Base-by-base conservation (phyloP, 2,888 invertebrate species). In the Torymus auratus region DNA sequence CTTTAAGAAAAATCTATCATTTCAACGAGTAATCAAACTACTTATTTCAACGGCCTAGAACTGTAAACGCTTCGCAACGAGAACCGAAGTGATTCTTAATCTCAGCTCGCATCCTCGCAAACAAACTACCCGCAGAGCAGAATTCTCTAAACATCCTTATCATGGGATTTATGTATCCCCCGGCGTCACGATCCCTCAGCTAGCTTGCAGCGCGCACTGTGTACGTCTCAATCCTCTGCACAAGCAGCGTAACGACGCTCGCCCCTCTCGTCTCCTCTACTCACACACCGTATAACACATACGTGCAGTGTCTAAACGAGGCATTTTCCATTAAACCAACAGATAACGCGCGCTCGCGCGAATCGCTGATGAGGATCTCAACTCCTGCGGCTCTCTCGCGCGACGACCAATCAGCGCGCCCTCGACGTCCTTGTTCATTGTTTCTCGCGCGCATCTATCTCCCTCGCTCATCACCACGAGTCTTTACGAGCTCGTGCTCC, bases 291-390 rank as follows among this genome's bases (percentile, higher is more conserved):
- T 28, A 28, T 4, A 28, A 28, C 28, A 7, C 28, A 7, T 28
- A 28, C 28, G n/a, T n/a, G 28, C 28, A 28, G 28, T 2, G 28
- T 2, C 14, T 67, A 41, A 67, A 55, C 62, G 67, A 28, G 10
- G 61, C 15, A 72, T 67, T 58, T 72, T 65, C 72, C 20, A 67
- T 72, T 72, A 68, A 68, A 72, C 41, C 72, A 72, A 68, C 58
- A 52, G 64, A 77, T 70, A 64, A 23, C 62, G 23, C 68, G 55
- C n/a, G n/a, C n/a, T 55, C 68, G 58, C 14, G 50, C 62, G 23
- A 76, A 61, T 61, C 61, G 58, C 14, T 20, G 73, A 80, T 73
- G 65, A 69, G 74, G 73, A 78, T 62, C 75, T 28, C 28, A 28
- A 28, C 28, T 28, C 28, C 28, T 80, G 78, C 53, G 58, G 76